Evolutionary conservation across 2,113 vertebrate genomes (phyloP), one percentile per base, ranked within the genome.

Genomic region (Chitala chitala): DNA sequence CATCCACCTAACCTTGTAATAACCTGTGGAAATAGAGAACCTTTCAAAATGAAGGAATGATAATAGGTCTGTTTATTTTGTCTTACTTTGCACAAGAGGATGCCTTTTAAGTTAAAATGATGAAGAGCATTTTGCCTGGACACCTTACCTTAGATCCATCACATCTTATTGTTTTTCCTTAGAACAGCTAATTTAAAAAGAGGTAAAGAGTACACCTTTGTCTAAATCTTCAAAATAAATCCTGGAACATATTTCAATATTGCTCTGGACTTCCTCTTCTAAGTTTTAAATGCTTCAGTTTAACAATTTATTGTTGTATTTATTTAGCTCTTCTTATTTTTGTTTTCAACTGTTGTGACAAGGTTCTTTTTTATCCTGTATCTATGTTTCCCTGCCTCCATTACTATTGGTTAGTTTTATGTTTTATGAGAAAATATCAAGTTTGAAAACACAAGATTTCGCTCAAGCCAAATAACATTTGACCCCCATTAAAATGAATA

Each of bases 311-410:
- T 76, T 76, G 51, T n/a, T 59, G n/a, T n/a, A n/a, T n/a, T n/a
- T n/a, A n/a, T n/a, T n/a, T n/a, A n/a, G n/a, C n/a, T n/a, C n/a
- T 20, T 22, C 56, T 76, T 42, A 53, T 40, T 70, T 74, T 74
- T 74, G 59, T 61, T 9, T n/a, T n/a, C n/a, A n/a, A n/a, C 15
- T 31, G 58, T n/a, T n/a, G 53, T 59, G 72, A 74, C 22, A 36
- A n/a, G n/a, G n/a, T n/a, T n/a, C n/a, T n/a, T n/a, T n/a, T n/a
- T n/a, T n/a, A n/a, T n/a, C n/a, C n/a, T n/a, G n/a, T n/a, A n/a
- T n/a, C n/a, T n/a, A n/a, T n/a, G 40, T 61, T 63, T 29, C 20
- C 31, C 26, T 9, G n/a, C 63, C 46, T 70, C 10, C 51, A 38
- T 36, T 71, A 22, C 38, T 46, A 24, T 42, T 53, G 10, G 54